Evolutionary conservation across 92 coral and sea anemone genomes (phyloP).

Genomic region (Epizoanthus ramosus): DNA sequence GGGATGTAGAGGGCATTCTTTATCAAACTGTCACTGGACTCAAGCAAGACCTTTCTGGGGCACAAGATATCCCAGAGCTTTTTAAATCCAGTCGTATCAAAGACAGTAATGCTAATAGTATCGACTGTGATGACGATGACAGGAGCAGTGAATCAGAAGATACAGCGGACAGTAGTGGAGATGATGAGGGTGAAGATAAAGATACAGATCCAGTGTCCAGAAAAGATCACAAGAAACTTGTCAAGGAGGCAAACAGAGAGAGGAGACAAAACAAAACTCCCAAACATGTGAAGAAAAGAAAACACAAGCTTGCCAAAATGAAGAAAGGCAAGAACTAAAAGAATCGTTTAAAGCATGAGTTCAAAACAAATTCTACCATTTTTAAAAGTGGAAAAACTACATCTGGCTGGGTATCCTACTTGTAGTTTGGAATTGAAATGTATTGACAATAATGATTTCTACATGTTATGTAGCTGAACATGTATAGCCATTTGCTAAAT

Average conservation of each 20-base stretch:
- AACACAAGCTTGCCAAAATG: conserved; percentile 86
- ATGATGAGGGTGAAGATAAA: conserved; percentile 56
- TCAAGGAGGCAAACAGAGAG: conserved; percentile 95
- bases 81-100: conserved; percentile 35
- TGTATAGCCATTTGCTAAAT: too few species aligned
- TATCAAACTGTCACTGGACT: conserved; percentile 91
- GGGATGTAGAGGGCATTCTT: conserved; percentile 78
- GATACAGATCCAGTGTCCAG: conserved; percentile 51
- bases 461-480: too few species aligned
- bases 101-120: not conserved
- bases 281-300: conserved; percentile 94
- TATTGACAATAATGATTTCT: too few species aligned
- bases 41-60: conserved; percentile 91
- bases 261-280: conserved; percentile 87
- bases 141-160: conserved; percentile 35
- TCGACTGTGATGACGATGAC: not conserved
- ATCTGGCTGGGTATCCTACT: too few species aligned
- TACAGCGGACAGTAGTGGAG: conserved; percentile 60
- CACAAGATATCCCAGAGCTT: conserved; percentile 72
- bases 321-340: conserved; percentile 82
- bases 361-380: too few species aligned
- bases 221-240: conserved; percentile 91
- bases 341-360: too few species aligned
- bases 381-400: too few species aligned
- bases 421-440: too few species aligned